phyloP scores from a whole-genome alignment of 2,888 invertebrate species.

The Macropis europaea region DNA sequence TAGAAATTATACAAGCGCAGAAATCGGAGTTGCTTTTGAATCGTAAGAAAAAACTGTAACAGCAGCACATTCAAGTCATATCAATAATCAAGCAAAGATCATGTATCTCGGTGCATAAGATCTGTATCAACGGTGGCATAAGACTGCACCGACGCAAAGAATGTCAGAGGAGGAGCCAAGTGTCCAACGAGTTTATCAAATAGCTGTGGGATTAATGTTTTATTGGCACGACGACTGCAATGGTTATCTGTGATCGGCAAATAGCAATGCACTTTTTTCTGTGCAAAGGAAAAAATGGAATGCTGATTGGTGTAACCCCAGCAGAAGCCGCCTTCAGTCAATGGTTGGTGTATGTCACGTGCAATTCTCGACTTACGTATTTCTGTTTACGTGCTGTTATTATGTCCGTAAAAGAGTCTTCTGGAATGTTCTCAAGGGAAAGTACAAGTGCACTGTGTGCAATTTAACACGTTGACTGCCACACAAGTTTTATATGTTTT shows the following conservation, averaged over 20 bases:
- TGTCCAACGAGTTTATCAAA: conserved; percentile 64
- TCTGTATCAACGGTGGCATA: conserved; percentile 42
- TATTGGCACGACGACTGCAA: conserved; percentile 68
- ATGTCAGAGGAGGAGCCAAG: conserved; percentile 14
- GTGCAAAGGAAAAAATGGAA: conserved; percentile 64
- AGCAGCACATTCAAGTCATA: neutral
- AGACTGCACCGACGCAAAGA: conserved; percentile 15
- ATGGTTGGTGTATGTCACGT: conserved; percentile 44
- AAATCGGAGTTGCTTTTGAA: neutral
- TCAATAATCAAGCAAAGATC: conserved; percentile 1
- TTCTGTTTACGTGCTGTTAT: neutral
- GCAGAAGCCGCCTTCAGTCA: conserved; percentile 58
- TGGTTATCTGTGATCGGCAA: conserved; percentile 64
- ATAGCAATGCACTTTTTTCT: conserved; percentile 60
- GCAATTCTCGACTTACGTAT: conserved; percentile 17
- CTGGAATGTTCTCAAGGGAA: neutral
- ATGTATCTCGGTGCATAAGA: conserved; percentile 19
- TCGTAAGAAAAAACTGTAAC: neutral
- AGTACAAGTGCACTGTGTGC: neutral
- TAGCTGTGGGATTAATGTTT: conserved; percentile 68
- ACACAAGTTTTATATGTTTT: too few species aligned
- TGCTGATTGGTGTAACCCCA: conserved; percentile 54
- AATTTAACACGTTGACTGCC: too few species aligned
- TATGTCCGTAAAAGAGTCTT: neutral
- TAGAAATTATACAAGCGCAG: too few species aligned